Evolutionary conservation across 2,888 invertebrate species (phyloP), one percentile per base, ranked within the genome.

Genomic region (Philereme transversata): DNA sequence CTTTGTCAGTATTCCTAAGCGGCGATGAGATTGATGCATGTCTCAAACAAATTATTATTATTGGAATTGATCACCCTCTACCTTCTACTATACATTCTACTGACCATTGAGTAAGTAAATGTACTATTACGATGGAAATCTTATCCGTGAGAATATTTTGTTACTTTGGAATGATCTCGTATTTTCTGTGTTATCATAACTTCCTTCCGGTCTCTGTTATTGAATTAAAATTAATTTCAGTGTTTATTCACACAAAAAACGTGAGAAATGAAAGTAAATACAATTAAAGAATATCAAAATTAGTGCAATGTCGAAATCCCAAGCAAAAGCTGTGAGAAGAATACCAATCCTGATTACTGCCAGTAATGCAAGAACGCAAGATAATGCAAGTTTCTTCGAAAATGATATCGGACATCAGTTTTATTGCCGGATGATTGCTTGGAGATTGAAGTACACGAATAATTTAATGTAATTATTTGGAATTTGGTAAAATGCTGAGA

Each of bases 401-500:
- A 76, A 81, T 74, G 68, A 73, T 81, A 80, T 79, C 75, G 74
- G 66, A 69, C 77, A 79, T 79, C 78, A 74, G 72, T 81, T 81
- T 80, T 81, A 81, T 80, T 82, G 77, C 73, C 66, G 62, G 68
- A 79, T 77, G 77, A 79, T 81, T 81, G 72, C 67, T 66, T 64
- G 62, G 46, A 73, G 76, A 78, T 78, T 76, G 77, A 76, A 73
- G 74, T 62, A 55, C 69, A 69, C 54, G 72, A 78, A 81, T 78
- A 79, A 78, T 80, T 80, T 80, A 74, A 77, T 74, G 78, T 79
- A 79, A 77, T 82, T 83, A 82, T 81, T 76, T 72, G 78, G 79
- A 79, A 73, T 77, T 76, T 78, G 81, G 77, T 79, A 78, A 79
- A 79, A 73, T 80, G 76, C 52, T 60, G 59, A 59, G 63, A 63